These are phyloP conservation scores for Antigone vipio DNA, from an alignment of 2,113 vertebrate species.

Conservation along the genomic window DNA sequence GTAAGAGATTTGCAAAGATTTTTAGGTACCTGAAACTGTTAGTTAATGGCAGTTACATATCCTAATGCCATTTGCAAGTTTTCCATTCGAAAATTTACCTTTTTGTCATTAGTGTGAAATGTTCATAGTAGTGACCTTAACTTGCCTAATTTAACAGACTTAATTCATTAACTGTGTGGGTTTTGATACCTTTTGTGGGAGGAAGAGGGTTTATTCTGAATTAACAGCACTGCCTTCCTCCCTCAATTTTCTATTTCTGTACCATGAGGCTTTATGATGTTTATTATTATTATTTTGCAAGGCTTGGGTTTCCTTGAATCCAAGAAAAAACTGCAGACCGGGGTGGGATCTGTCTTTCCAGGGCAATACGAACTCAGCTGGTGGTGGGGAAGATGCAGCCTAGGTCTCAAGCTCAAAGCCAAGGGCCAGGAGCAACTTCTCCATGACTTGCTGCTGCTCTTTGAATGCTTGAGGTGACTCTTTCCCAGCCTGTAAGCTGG, in stretches of 20 bases:
- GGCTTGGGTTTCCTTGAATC: not conserved
- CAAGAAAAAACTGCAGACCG: not conserved
- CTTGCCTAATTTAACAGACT: not conserved
- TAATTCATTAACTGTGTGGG: not conserved
- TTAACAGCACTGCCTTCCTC: not conserved
- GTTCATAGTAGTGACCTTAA: not conserved
- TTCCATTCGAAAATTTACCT: not conserved
- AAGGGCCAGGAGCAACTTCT: not conserved
- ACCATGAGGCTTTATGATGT: not conserved
- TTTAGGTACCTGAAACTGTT: not conserved
- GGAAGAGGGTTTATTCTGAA: not conserved
- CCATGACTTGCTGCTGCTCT: not conserved
- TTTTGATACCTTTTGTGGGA: not conserved
- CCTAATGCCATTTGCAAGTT: not conserved
- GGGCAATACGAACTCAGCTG: not conserved
- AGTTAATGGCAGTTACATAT: not conserved
- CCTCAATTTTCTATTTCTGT: not conserved
- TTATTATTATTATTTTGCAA: not conserved
- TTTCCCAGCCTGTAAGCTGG: not conserved
- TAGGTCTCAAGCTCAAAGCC: not conserved
- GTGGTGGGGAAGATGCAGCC: not conserved
- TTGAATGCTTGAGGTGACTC: not conserved
- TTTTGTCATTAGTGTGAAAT: not conserved
- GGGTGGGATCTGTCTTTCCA: not conserved
- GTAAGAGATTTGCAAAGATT: not conserved